A percentile compares a stretch with the other conserved stretches of the same genome.
These are phyloP conservation scores for Margarornis squamiger DNA, from an alignment of 2,797 vertebrate species.

Conservation along the genomic window DNA sequence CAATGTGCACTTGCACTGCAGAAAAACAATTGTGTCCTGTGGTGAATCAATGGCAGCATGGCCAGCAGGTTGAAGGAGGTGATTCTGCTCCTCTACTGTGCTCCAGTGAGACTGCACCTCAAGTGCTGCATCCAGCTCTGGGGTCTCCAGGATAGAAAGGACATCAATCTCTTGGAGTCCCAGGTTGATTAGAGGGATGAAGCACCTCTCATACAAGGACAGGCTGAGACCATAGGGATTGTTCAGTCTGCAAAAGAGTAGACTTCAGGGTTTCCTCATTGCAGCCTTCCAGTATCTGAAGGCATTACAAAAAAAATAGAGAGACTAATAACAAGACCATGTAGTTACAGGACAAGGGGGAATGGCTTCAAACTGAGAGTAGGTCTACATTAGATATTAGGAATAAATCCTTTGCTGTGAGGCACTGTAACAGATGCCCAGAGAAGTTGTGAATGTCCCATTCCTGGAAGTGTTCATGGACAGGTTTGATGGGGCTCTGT, in stretches of 20 bases:
- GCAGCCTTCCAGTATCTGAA: neutral
- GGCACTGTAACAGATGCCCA: neutral
- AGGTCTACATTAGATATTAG: neutral
- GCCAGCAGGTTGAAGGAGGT: rapidly evolving
- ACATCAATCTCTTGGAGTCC: neutral
- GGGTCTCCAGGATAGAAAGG: neutral
- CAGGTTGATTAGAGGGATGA: too few relatives aligned
- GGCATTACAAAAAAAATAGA: neutral
- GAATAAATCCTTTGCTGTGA: neutral
- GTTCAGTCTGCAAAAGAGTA: too few relatives aligned
- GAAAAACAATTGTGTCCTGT: neutral
- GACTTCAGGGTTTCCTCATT: too few relatives aligned
- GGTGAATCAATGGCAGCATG: neutral
- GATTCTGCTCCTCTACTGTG: neutral
- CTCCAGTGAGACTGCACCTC: neutral
- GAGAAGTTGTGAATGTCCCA: neutral
- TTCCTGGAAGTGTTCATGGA: neutral
- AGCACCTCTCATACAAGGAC: too few relatives aligned
- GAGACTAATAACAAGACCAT: neutral
- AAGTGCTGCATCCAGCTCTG: neutral
- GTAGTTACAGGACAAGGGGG: neutral
- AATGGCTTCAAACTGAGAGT: neutral
- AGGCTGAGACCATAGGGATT: too few relatives aligned
- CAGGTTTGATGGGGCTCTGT: neutral
- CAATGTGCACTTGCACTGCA: neutral